Evolutionary conservation across 1,140 invertebrate species (phyloP).

Genomic region (Caenorhabditis tropicalis): DNA sequence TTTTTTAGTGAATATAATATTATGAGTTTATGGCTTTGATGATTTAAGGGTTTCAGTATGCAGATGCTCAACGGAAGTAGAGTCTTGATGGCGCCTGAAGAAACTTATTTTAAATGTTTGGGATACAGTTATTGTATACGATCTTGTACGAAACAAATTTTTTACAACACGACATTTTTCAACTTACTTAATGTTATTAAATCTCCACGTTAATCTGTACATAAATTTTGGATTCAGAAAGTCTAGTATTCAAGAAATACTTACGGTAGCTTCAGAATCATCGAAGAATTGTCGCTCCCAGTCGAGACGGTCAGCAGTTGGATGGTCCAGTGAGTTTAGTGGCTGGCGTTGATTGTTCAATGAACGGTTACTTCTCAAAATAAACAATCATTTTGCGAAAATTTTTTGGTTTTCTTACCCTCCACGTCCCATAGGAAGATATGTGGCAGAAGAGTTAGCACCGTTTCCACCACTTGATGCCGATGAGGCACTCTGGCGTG

Average conservation of each 20-base stretch:
- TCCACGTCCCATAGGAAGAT: slow-evolving; percentile 27
- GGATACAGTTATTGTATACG: no score
- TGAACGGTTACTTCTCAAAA: slow-evolving; percentile 1
- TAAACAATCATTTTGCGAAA: neutral
- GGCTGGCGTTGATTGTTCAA: slow-evolving; percentile 25
- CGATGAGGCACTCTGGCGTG: slow-evolving; percentile 8
- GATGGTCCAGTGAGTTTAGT: slow-evolving; percentile 23
- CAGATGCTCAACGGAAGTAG: neutral
- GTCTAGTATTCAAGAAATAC: neutral
- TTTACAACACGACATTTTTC: neutral
- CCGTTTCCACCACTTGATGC: slow-evolving; percentile 17
- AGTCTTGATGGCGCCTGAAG: slow-evolving; percentile 16
- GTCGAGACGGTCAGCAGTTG: slow-evolving; percentile 38
- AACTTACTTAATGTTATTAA: neutral
- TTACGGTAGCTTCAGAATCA: slow-evolving; percentile 51
- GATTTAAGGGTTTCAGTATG: neutral
- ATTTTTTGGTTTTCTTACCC: neutral
- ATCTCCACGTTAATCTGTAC: slow-evolving; percentile 6
- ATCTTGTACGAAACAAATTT: no score
- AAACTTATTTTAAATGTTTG: neutral
- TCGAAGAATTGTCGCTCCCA: slow-evolving; percentile 58
- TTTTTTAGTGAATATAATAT: no score
- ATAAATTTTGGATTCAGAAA: neutral
- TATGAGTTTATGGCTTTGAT: neutral
- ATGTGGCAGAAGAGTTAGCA: neutral